Conservation (phyloP, 2,888 invertebrate species). For the Melanchra persicariae region DNA sequence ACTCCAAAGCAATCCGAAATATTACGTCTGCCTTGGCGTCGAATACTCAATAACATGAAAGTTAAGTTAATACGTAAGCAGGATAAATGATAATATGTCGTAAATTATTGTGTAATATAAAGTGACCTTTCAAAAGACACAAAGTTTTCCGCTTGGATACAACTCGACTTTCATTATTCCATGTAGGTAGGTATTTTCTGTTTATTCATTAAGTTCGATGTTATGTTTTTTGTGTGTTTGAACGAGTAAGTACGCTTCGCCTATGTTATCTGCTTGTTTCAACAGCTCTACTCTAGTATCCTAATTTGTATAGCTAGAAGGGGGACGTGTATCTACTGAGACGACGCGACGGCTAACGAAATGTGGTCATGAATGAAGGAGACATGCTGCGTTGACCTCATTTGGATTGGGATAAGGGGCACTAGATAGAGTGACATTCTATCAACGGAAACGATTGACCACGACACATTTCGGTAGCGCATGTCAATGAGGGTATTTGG, state of each 20-base stretch:
- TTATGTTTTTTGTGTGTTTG: background rate
- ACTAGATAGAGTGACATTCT: background rate
- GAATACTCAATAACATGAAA: constrained; percentile 17
- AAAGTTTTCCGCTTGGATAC: background rate
- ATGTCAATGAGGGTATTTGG: background rate
- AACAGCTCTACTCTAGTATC: no score
- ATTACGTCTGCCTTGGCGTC: constrained; percentile 27
- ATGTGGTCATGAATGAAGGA: background rate
- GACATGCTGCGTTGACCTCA: background rate
- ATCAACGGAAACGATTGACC: background rate
- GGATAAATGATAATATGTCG: background rate
- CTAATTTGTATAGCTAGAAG: no score
- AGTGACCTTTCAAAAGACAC: constrained; percentile 3
- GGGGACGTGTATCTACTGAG: no score
- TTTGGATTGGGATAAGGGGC: background rate
- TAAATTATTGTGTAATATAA: background rate
- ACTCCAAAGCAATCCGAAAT: constrained; percentile 32
- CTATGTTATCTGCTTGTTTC: no score
- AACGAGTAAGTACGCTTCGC: background rate
- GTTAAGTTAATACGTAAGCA: constrained; percentile 20
- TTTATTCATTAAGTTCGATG: background rate
- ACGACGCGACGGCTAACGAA: background rate
- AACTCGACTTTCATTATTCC: background rate
- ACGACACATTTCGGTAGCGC: background rate
- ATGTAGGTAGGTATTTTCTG: background rate